Conservation (phyloP, 2,797 vertebrate genomes). For the Phaenicophaeus curvirostris region DNA sequence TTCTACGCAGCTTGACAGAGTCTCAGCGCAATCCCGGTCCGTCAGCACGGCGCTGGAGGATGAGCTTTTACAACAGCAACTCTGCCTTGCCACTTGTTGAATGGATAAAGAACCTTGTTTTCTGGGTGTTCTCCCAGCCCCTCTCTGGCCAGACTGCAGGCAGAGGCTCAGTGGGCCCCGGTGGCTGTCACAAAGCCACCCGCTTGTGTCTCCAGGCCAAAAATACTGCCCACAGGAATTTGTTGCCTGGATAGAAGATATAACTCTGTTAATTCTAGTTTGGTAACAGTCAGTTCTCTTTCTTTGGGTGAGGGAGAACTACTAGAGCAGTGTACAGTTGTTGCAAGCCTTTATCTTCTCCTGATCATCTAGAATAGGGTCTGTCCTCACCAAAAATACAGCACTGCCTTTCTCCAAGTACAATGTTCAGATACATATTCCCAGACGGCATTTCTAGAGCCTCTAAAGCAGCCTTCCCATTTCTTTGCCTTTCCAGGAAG, state of each 20-base stretch:
- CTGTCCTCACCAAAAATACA: background rate
- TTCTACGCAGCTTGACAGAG: accelerated
- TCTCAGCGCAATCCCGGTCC: background rate
- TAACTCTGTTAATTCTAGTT: background rate
- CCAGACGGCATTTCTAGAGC: background rate
- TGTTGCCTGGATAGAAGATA: slow-evolving; percentile 38
- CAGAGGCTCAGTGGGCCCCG: background rate
- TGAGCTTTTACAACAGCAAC: background rate
- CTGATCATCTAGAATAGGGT: background rate
- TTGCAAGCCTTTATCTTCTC: background rate
- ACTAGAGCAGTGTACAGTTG: background rate
- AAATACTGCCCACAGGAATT: slow-evolving; percentile 18
- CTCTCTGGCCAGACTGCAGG: background rate
- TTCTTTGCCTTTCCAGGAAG: background rate
- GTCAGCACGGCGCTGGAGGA: background rate
- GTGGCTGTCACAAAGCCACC: background rate
- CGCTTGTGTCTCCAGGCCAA: background rate
- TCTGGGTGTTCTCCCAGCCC: background rate
- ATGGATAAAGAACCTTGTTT: background rate
- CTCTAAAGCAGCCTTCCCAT: background rate
- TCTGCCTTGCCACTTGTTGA: background rate
- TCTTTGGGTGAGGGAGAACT: background rate
- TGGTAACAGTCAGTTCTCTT: background rate
- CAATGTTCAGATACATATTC: background rate
- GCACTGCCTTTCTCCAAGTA: background rate